Percentiles rank a stretch among this genome's conserved stretches.
phyloP scores from a whole-genome alignment of 2,113 vertebrate species.

The Oncorhynchus masou region DNA sequence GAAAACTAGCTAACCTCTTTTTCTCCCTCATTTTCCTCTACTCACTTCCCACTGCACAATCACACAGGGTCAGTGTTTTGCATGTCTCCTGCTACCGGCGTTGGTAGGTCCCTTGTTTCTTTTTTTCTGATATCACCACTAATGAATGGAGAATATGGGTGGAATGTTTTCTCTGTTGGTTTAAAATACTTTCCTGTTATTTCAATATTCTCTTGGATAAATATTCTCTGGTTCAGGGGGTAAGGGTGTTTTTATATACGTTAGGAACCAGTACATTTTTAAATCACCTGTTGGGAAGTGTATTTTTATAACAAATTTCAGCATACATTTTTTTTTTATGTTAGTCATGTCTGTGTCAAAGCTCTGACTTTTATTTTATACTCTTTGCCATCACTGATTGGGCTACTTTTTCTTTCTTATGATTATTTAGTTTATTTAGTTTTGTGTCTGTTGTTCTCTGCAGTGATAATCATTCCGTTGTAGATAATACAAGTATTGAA shows the following conservation, averaged over 20 bases:
- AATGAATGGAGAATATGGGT: slow-evolving; percentile 11
- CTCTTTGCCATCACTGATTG: not conserved
- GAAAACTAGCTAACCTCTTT: slow-evolving; percentile 21
- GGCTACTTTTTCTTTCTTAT: no score
- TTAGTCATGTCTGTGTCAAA: not conserved
- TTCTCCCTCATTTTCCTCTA: slow-evolving; percentile 44
- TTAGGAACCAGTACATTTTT: not conserved
- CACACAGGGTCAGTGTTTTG: slow-evolving; percentile 98
- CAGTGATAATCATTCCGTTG: no score
- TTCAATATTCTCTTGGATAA: not conserved
- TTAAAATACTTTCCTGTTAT: slow-evolving; percentile 18
- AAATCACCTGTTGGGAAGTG: slow-evolving; percentile 1
- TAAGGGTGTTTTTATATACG: no score
- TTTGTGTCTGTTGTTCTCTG: not conserved
- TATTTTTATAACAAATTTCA: not conserved
- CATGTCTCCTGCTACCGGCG: slow-evolving; percentile 99
- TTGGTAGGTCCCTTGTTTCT: slow-evolving; percentile 89
- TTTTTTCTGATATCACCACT: slow-evolving; percentile 61
- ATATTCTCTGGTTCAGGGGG: not conserved
- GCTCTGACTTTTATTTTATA: slow-evolving; percentile 1
- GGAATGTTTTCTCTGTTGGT: slow-evolving; percentile 28
- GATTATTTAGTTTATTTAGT: not conserved
- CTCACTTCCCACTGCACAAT: slow-evolving; percentile 74
- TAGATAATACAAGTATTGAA: no score
- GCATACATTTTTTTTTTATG: not conserved